These are phyloP conservation scores for Epinotia ramella DNA, from an alignment of 2,888 invertebrate genomes.

Conservation along the genomic window DNA sequence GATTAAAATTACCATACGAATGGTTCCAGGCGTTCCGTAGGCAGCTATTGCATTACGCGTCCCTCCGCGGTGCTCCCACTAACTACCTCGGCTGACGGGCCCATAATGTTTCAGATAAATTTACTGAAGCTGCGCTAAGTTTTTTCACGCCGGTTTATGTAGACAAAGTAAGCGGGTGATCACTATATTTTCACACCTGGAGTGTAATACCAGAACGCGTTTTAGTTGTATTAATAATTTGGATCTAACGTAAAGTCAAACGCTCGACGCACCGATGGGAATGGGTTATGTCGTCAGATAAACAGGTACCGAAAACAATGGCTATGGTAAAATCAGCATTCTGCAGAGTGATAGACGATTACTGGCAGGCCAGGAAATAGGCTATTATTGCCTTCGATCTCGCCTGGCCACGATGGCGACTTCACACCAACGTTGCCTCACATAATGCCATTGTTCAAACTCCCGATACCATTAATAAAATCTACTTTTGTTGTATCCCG, in stretches of 20 bases:
- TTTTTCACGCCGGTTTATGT: constrained; percentile 15
- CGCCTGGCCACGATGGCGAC: neutral
- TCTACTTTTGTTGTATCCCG: constrained; percentile 11
- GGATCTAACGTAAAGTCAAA: neutral
- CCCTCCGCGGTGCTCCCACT: constrained; percentile 36
- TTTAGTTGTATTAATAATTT: neutral
- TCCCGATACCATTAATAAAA: constrained; percentile 28
- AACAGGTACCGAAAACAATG: neutral
- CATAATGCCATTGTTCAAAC: neutral
- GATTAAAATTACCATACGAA: constrained; percentile 66
- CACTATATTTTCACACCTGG: neutral
- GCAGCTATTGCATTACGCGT: constrained; percentile 42
- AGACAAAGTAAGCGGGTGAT: neutral
- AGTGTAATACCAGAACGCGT: neutral
- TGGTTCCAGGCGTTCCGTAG: constrained; percentile 50
- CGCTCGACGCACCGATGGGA: neutral
- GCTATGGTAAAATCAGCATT: neutral
- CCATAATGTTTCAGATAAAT: constrained; percentile 35
- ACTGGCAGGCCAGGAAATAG: neutral
- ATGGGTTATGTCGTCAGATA: neutral
- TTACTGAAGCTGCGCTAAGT: constrained; percentile 10
- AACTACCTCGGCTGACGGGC: constrained; percentile 30
- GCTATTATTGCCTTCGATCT: neutral
- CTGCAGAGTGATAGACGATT: neutral
- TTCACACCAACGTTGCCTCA: neutral